These are phyloP conservation scores for Hydrotaea diabolus DNA, from an alignment of 2,888 invertebrate genomes.

Conservation along the genomic window DNA sequence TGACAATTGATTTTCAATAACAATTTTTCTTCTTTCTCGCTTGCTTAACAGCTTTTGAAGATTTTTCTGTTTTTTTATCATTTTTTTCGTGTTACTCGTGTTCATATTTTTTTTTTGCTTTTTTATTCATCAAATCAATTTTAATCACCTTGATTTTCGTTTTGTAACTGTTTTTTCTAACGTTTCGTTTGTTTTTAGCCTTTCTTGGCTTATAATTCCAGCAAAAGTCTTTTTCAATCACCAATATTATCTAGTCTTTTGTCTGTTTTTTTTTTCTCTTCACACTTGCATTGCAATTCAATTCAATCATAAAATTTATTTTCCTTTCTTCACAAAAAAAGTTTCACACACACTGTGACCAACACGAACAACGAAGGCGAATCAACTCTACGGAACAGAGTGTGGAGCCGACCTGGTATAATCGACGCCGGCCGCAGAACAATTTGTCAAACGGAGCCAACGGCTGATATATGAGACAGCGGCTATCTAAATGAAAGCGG, in stretches of 20 bases:
- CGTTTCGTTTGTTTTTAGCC: neutral
- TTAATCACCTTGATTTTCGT: slow-evolving; percentile 63
- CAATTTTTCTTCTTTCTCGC: neutral
- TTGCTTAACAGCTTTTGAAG: neutral
- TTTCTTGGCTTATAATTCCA: neutral
- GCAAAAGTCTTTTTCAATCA: neutral
- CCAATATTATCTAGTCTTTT: neutral
- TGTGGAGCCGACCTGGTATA: no score
- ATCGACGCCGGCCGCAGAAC: no score
- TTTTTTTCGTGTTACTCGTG: slow-evolving; percentile 20
- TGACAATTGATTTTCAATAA: slow-evolving; percentile 63
- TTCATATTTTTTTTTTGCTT: neutral
- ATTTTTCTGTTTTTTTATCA: slow-evolving; percentile 9
- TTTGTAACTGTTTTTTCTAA: slow-evolving; percentile 51
- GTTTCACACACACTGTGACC: no score
- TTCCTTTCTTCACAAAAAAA: no score
- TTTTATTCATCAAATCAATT: no score
- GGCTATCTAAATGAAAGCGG: no score
- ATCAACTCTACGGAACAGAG: no score
- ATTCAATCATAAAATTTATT: no score
- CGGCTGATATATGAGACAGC: no score
- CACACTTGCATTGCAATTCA: no score
- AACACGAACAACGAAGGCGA: no score
- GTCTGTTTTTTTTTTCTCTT: slow-evolving; percentile 13
- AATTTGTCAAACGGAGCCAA: no score